Conservation (phyloP, 2,797 vertebrate genomes). For the Nannoperca australis region DNA sequence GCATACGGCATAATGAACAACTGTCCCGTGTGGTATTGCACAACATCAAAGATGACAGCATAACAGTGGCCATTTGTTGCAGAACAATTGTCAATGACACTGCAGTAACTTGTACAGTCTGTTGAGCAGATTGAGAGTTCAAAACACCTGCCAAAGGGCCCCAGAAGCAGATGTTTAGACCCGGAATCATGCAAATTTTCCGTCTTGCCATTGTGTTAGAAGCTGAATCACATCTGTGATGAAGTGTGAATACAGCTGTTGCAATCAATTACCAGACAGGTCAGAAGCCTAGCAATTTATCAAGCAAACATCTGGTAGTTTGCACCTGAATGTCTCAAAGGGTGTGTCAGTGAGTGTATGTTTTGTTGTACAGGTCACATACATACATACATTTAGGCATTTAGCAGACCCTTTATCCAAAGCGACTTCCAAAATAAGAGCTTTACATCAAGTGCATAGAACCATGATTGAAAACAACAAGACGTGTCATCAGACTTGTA, state of each 20-base stretch:
- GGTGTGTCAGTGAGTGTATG: not conserved
- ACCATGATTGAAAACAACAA: too few species aligned
- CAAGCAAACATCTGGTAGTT: slow-evolving; percentile 14
- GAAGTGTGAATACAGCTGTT: slow-evolving; percentile 17
- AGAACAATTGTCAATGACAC: not conserved
- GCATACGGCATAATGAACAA: not conserved
- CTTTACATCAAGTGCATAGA: too few species aligned
- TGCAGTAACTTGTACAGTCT: not conserved
- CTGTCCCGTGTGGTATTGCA: not conserved
- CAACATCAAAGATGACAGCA: not conserved
- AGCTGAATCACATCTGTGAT: slow-evolving; percentile 23
- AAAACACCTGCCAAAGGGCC: slow-evolving; percentile 22
- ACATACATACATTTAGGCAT: too few species aligned
- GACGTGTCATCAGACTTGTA: too few species aligned
- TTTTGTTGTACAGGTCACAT: slow-evolving; percentile 2
- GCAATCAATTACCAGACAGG: slow-evolving; percentile 30
- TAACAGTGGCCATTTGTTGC: slow-evolving; percentile 16
- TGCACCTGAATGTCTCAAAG: slow-evolving; percentile 5
- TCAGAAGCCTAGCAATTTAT: slow-evolving; percentile 7
- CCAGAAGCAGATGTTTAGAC: slow-evolving; percentile 34
- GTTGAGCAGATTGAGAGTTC: slow-evolving; percentile 17
- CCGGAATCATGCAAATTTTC: not conserved
- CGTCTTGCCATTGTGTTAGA: slow-evolving; percentile 2
- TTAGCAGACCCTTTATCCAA: too few species aligned
- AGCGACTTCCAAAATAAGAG: too few species aligned